Evolutionary conservation across 2,888 invertebrate genomes (phyloP).

Genomic region (Melikaiella ostensackeni): DNA sequence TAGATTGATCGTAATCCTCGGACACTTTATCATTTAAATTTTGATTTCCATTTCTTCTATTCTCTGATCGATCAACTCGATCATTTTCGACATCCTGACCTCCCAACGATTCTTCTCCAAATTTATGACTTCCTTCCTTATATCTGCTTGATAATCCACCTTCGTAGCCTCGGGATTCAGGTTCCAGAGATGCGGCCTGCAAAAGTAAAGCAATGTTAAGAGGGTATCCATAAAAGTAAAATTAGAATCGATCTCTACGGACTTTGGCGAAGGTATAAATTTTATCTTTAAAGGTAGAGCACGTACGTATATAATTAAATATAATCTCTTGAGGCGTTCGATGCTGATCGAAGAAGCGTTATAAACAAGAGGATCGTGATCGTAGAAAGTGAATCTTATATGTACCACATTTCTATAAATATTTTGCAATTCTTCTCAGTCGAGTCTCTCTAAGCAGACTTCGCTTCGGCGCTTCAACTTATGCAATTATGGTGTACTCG

Average conservation of each 20-base stretch:
- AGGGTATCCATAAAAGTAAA: conserved; percentile 12
- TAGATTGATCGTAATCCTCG: conserved; percentile 2
- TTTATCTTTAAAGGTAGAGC: not conserved
- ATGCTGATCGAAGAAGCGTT: conserved; percentile 45
- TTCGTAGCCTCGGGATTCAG: not conserved
- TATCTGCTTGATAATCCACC: not conserved
- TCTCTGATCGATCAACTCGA: not conserved
- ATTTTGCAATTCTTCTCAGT: conserved; percentile 58
- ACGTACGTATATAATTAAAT: conserved; percentile 31
- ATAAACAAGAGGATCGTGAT: conserved; percentile 52
- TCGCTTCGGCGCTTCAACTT: conserved; percentile 51
- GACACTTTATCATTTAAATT: not conserved
- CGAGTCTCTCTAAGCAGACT: conserved; percentile 49
- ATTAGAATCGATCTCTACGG: conserved; percentile 6
- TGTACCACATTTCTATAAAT: conserved; percentile 64
- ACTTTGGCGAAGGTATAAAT: not conserved
- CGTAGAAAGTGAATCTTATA: conserved; percentile 64
- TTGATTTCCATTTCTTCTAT: not conserved
- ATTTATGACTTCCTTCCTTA: not conserved
- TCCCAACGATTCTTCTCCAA: not conserved
- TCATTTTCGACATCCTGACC: not conserved
- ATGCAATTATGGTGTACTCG: conserved; percentile 50
- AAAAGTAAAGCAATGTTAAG: not conserved
- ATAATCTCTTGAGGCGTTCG: conserved; percentile 27
- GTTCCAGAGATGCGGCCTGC: not conserved